Base-by-base conservation (phyloP, 2,888 invertebrate species). In the Phaonia tiefii region DNA sequence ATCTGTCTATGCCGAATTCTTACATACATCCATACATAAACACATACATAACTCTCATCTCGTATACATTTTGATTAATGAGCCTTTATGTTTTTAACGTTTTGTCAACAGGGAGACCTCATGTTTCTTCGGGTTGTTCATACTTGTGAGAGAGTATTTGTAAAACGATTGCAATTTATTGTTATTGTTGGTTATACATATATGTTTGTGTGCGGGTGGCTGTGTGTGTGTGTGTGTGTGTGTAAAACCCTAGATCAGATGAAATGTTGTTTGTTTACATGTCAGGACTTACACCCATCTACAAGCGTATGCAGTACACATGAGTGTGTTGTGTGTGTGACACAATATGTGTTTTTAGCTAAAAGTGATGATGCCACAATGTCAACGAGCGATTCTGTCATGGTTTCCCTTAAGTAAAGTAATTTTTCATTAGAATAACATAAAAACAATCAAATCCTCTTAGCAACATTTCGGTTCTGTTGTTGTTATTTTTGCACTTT, bases 21-120 rank as follows among this genome's bases (percentile, higher is more conserved):
- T 10, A 31, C 31, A 31, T 31, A 31, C 31, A 8, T 31, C 3
- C 31, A 31, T 31, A 8, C 31, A 5, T 31, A 31, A 5, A 8
- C 11, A 20, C 20, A 51, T 2, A 1, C 20, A 51, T 2, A 13
- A 20, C 42, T 39, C 39, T 2, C 73, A 8, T 65, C 58, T 70
- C 11, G 46, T 60, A 66, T 65, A 71, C 75, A 78, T 51, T 71
- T 75, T 81, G 80, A 81, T 81, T 78, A 78, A 81, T 81, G 78
- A 75, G 74, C 31, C 75, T 46, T 51, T 75, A 71, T 81, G 77
- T 51, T 81, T 71, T 78, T 63, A 81, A 81, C 71, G 60, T 78
- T 78, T 81, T 81, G 80, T 78, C 80, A 81, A 81, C 78, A 81
- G 70, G 65, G 73, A 70, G 31, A 70, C 73, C 72, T 69, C 73